Conservation (phyloP, 2,888 invertebrate species). For the Diabrotica balteata region DNA sequence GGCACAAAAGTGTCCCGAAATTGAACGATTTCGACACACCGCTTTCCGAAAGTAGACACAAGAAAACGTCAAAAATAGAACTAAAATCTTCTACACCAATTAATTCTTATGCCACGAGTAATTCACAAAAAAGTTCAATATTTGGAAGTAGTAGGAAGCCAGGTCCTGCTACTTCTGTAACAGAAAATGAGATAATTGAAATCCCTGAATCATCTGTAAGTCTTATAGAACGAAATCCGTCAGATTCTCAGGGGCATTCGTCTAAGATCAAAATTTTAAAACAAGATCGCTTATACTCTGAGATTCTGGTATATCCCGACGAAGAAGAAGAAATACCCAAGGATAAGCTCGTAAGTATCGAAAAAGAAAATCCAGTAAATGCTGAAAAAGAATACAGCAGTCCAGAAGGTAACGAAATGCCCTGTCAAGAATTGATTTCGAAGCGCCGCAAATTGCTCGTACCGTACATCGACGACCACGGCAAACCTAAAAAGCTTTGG, state of each 20-base stretch:
- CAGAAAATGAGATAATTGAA: neutral
- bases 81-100: neutral
- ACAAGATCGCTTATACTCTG: conserved; percentile 2
- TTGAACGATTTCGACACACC: neutral
- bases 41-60: neutral
- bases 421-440: neutral
- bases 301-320: conserved; percentile 9
- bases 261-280: neutral
- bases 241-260: neutral
- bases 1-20: conserved; percentile 6
- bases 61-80: neutral
- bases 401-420: neutral
- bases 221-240: neutral
- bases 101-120: neutral
- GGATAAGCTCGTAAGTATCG: neutral
- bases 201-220: neutral
- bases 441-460: neutral
- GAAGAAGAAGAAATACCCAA: neutral
- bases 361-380: neutral
- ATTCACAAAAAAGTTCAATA: neutral
- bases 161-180: neutral
- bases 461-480: conserved; percentile 5
- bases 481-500: conserved; percentile 18
- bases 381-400: neutral
- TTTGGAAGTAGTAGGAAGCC: neutral